A percentile compares a stretch with the other conserved stretches of the same genome.
These are phyloP conservation scores for Anoplophora glabripennis DNA, from an alignment of 1,140 invertebrate species.

Conservation along the genomic window DNA sequence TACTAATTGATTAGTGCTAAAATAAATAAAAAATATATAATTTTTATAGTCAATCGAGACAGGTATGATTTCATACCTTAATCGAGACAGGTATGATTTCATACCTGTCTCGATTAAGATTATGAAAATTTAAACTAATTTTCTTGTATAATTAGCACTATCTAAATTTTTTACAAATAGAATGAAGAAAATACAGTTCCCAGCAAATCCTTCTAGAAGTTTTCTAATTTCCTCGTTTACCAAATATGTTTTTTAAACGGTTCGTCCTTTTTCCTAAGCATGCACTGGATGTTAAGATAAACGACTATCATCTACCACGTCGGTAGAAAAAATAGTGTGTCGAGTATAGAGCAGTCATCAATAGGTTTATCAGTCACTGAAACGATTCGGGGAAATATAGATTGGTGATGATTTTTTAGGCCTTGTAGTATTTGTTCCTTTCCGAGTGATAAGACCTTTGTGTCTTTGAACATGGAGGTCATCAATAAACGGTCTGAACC, in stretches of 20 bases:
- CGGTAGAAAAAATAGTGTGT: constrained; percentile 41
- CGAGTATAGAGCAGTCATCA: constrained; percentile 43
- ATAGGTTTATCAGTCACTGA: constrained; percentile 45
- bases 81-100: too few species aligned
- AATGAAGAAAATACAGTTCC: too few species aligned
- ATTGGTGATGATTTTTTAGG: constrained; percentile 46
- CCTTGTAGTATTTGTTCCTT: constrained; percentile 37
- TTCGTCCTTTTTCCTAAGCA: constrained; percentile 7
- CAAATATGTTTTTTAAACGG: background rate
- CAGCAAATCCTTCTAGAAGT: too few species aligned
- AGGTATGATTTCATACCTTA: too few species aligned
- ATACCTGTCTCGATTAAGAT: too few species aligned
- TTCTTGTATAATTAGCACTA: too few species aligned
- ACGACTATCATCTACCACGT: constrained; percentile 20
- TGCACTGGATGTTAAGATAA: constrained; percentile 19
- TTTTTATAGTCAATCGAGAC: too few species aligned
- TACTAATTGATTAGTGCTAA: too few species aligned
- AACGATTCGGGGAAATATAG: constrained; percentile 43
- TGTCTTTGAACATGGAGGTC: constrained; percentile 45
- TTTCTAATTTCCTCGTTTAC: too few species aligned
- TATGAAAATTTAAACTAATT: too few species aligned
- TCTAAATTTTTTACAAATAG: too few species aligned
- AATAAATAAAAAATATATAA: too few species aligned
- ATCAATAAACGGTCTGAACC: constrained; percentile 44
- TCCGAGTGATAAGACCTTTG: constrained; percentile 47